phyloP scores from a whole-genome alignment of 1,140 invertebrate species.

The Drosophila trapezifrons region DNA sequence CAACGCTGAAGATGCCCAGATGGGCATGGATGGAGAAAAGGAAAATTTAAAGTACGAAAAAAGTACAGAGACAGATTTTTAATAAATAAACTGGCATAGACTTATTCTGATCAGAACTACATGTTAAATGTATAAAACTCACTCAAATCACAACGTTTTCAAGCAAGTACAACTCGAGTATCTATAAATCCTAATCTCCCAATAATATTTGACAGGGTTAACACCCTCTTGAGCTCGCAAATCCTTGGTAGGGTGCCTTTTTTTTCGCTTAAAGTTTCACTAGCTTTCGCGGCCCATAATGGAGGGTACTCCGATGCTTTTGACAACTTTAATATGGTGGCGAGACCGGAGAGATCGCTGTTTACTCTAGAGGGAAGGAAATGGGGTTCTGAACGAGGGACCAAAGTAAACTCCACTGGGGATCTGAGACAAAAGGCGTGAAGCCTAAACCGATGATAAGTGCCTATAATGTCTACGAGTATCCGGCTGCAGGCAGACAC shows the following conservation, averaged over 20 bases:
- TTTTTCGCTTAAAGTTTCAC: conserved; percentile 5
- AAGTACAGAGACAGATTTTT: too few relatives aligned
- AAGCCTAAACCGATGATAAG: conserved; percentile 76
- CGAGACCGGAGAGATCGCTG: conserved; percentile 13
- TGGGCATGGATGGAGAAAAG: neutral
- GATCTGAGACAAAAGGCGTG: conserved; percentile 69
- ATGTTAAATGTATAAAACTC: too few relatives aligned
- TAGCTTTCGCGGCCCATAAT: conserved; percentile 6
- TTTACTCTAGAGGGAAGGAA: conserved; percentile 4
- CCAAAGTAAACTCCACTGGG: conserved; percentile 14
- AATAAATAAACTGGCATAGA: neutral
- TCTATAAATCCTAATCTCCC: too few relatives aligned
- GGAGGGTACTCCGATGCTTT: conserved; percentile 25
- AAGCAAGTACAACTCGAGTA: too few relatives aligned
- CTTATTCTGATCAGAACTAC: too few relatives aligned
- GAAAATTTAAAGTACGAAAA: too few relatives aligned
- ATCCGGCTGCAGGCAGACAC: conserved; percentile 47
- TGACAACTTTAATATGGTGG: conserved; percentile 19
- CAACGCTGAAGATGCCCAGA: neutral
- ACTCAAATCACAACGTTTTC: too few relatives aligned
- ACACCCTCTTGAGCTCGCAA: neutral
- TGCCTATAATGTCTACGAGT: conserved; percentile 76
- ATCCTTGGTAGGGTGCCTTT: neutral
- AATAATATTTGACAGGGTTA: neutral
- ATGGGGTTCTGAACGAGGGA: conserved; percentile 4